These are phyloP conservation scores for Prionailurus viverrinus DNA, from an alignment of 2,113 vertebrate genomes.

Conservation along the genomic window DNA sequence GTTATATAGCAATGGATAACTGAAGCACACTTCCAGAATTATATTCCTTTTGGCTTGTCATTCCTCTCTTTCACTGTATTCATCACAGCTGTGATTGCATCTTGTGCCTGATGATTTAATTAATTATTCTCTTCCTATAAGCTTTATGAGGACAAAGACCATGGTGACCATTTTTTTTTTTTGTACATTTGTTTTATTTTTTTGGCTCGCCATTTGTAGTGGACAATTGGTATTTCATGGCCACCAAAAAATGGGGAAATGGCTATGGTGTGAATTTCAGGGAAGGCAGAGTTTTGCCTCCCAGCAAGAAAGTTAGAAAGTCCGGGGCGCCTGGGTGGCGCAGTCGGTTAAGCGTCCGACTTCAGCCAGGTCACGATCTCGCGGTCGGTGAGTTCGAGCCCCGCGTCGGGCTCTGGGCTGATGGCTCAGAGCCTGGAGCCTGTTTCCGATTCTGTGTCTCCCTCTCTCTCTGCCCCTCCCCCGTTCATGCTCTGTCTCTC, in stretches of 20 bases:
- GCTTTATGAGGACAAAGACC: not conserved
- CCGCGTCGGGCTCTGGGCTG: too few species aligned
- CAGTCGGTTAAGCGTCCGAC: too few species aligned
- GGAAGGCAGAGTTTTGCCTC: not conserved
- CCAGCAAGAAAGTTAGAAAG: not conserved
- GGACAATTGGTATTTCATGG: not conserved
- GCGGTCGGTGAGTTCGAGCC: too few species aligned
- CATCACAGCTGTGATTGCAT: not conserved
- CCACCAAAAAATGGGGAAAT: not conserved
- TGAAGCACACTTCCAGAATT: not conserved
- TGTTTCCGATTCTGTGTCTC: too few species aligned
- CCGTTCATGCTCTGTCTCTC: too few species aligned
- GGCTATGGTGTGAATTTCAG: not conserved
- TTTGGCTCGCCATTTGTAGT: not conserved
- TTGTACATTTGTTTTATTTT: not conserved
- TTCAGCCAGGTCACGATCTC: too few species aligned
- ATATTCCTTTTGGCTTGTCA: not conserved
- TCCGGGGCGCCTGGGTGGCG: too few species aligned
- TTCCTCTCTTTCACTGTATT: not conserved
- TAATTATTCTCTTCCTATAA: not conserved
- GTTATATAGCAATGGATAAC: not conserved
- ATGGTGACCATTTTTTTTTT: not conserved
- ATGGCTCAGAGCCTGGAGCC: too few species aligned
- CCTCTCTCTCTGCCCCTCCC: too few species aligned
- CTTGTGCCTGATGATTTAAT: not conserved